A percentile compares a stretch with the other conserved stretches of the same genome.
phyloP scores from a whole-genome alignment of 2,113 vertebrate species.

The Speoplatyrhinus poulsoni region DNA sequence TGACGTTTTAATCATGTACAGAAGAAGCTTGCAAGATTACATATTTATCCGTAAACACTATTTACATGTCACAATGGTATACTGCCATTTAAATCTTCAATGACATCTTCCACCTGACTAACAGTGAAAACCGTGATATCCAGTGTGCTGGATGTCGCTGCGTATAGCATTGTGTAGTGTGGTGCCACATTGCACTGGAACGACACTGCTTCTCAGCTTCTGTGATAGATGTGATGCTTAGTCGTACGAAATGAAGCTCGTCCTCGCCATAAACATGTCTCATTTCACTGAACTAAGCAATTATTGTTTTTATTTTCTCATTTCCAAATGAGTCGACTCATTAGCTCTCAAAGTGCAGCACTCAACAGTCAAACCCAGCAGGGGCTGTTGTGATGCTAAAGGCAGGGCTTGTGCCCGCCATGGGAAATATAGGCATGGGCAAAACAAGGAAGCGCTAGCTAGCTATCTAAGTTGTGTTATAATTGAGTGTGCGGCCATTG shows the following conservation, averaged over 20 bases:
- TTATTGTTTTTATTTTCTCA: not conserved
- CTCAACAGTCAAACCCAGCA: too few relatives aligned
- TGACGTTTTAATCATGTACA: too few relatives aligned
- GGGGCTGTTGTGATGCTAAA: not conserved
- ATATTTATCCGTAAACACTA: not conserved
- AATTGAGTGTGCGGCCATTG: slow-evolving; percentile 69
- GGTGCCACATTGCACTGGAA: not conserved
- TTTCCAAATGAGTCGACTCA: slow-evolving; percentile 9
- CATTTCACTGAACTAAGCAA: not conserved
- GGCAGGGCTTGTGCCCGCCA: slow-evolving; percentile 4
- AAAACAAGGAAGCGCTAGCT: slow-evolving; percentile 35
- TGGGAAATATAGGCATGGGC: slow-evolving; percentile 10
- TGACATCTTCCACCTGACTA: too few relatives aligned
- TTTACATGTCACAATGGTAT: not conserved
- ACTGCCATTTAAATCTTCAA: not conserved
- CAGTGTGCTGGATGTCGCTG: too few relatives aligned
- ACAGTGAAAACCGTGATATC: too few relatives aligned
- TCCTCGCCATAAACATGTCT: slow-evolving; percentile 3
- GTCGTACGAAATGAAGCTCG: not conserved
- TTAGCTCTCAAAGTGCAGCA: not conserved
- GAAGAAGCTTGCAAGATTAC: not conserved
- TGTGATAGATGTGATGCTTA: slow-evolving; percentile 13
- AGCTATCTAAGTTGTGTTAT: slow-evolving; percentile 55
- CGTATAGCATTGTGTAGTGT: too few relatives aligned
- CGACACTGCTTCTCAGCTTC: too few relatives aligned